Evolutionary conservation across 2,888 invertebrate genomes (phyloP), one percentile per base, ranked within the genome.

Genomic region (Meiosimyza platycephala): DNA sequence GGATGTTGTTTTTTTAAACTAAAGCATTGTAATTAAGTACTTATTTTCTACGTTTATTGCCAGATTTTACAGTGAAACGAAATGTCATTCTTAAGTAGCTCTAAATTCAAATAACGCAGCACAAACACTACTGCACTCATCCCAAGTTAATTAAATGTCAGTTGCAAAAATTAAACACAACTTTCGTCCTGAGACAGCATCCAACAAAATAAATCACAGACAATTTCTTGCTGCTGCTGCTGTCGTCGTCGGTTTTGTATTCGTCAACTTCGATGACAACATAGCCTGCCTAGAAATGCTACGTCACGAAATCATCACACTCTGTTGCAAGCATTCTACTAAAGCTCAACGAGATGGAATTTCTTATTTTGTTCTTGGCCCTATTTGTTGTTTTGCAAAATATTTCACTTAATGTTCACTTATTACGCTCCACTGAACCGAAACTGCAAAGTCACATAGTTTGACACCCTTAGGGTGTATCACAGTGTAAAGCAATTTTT

Each of bases 391-490:
- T 22, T 55, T 22, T 64, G 62, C 51, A 18, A 72, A 72, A 74
- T 71, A 76, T 75, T 76, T 77, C 55, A 74, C 75, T 76, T 76
- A 75, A 73, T 76, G 71, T 75, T 78, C 78, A 78, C 78, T 79
- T 79, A 79, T 76, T 78, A 75, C 79, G 78, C 77, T 78, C 77
- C 76, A 76, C 64, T 77, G 75, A 78, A 77, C 77, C 51, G 68
- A 79, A 79, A 78, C 77, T 79, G 79, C 79, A 76, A 77, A 80
- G 79, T 80, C 79, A 80, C 77, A 79, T 78, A 78, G 76, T 78
- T 78, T 76, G 75, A 78, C 78, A 78, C 78, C 78, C 78, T 73
- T 74, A 72, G 77, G 78, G 76, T 73, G 74, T 33, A 48, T 22
- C 55, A 12, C 64, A 64, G 18, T 64, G 51, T 51, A 18, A 22